Percentiles rank a stretch among this genome's conserved stretches.
These are phyloP conservation scores for Anneissia japonica DNA, from an alignment of 35 echinoderm and acorn worm genomes.

Conservation along the genomic window DNA sequence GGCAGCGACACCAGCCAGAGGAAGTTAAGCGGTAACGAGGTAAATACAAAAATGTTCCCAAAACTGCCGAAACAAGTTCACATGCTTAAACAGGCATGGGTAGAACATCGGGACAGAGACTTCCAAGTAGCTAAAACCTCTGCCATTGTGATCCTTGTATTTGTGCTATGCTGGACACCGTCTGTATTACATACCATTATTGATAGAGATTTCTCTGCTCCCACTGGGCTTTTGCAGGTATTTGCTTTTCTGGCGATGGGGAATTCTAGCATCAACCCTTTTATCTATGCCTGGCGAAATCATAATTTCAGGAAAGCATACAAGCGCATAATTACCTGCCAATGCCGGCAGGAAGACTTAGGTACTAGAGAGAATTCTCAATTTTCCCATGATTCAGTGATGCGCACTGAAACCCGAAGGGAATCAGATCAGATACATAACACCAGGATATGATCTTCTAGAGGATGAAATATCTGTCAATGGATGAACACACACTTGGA, in stretches of 20 bases:
- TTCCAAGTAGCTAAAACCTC: slow-evolving; percentile 15
- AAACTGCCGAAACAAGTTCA: too few species aligned
- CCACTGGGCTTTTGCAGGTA: background rate
- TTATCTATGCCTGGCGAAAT: slow-evolving; percentile 41
- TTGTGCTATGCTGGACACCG: slow-evolving; percentile 26
- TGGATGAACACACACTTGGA: too few species aligned
- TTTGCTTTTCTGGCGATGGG: slow-evolving; percentile 4
- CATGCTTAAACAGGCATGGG: background rate
- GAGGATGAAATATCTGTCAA: too few species aligned
- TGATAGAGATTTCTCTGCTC: background rate
- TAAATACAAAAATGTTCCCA: too few species aligned
- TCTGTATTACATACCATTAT: slow-evolving; percentile 12
- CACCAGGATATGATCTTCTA: too few species aligned
- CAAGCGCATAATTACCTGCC: slow-evolving; percentile 18
- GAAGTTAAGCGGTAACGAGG: too few species aligned
- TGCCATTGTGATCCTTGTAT: slow-evolving; percentile 1
- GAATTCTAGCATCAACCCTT: slow-evolving; percentile 23
- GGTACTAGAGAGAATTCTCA: too few species aligned
- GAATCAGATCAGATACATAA: too few species aligned
- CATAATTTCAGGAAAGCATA: slow-evolving; percentile 25
- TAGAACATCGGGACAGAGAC: slow-evolving; percentile 19
- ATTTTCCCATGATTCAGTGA: too few species aligned
- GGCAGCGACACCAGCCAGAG: too few species aligned
- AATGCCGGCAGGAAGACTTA: too few species aligned
- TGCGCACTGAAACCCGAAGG: too few species aligned